Percentiles rank a stretch among this genome's conserved stretches.
Conservation (phyloP, 2,797 vertebrate genomes). For the Sebastes hubbsi region DNA sequence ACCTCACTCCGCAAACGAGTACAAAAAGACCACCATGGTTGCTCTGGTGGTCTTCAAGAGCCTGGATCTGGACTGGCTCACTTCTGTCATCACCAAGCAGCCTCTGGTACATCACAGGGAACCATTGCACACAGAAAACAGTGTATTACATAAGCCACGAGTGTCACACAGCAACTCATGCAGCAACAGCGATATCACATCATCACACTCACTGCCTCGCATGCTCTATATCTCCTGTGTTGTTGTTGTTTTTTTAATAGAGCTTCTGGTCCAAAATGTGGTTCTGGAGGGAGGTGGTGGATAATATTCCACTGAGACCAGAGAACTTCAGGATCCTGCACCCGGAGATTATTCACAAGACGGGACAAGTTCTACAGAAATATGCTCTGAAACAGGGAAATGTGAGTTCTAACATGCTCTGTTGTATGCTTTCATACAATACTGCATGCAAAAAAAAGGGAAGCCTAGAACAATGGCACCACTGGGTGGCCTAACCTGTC, state of each 20-base stretch:
- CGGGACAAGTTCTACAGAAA: slow-evolving; percentile 67
- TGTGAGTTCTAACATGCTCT: slow-evolving; percentile 52
- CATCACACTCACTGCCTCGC: slow-evolving; percentile 9
- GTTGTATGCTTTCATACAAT: not conserved
- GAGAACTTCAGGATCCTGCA: slow-evolving; percentile 82
- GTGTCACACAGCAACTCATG: not conserved
- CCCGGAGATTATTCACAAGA: slow-evolving; percentile 82
- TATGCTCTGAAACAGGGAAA: slow-evolving; percentile 69
- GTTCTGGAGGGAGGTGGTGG: slow-evolving; percentile 87
- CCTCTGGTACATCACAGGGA: slow-evolving; percentile 73
- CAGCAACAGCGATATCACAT: not conserved
- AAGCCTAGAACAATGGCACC: not conserved
- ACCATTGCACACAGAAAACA: slow-evolving; percentile 21
- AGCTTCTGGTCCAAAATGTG: slow-evolving; percentile 86
- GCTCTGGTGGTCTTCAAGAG: slow-evolving; percentile 84
- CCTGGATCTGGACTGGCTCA: slow-evolving; percentile 84
- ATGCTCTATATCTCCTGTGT: not conserved
- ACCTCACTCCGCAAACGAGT: slow-evolving; percentile 72
- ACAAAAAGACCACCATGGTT: slow-evolving; percentile 73
- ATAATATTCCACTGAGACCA: slow-evolving; percentile 80
- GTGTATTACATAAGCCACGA: slow-evolving; percentile 25
- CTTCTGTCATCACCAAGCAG: slow-evolving; percentile 79
- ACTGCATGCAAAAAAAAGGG: not conserved
- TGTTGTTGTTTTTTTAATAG: slow-evolving; percentile 51
- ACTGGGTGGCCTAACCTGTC: not conserved